phyloP scores from a whole-genome alignment of 2,797 vertebrate genomes.

The Eleutherodactylus coqui region DNA sequence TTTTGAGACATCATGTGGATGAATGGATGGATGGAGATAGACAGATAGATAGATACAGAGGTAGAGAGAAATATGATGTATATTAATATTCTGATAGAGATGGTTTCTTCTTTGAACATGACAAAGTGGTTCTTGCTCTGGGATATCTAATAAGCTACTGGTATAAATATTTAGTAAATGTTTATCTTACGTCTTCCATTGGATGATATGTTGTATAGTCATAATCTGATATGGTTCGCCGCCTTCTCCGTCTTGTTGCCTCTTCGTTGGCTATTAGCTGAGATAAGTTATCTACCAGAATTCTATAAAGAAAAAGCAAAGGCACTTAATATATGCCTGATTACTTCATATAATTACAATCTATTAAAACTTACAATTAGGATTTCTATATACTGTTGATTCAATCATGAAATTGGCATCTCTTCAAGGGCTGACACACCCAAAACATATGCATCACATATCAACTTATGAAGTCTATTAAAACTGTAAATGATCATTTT shows the following conservation, averaged over 20 bases:
- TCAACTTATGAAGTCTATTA: neutral
- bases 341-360: neutral
- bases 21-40: too few species aligned
- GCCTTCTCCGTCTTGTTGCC: neutral
- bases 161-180: neutral
- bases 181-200: conserved; percentile 70
- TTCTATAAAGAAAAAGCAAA: conserved; percentile 59
- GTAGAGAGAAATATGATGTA: too few species aligned
- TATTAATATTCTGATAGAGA: too few species aligned
- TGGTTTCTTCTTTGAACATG: neutral
- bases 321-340: neutral
- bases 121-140: neutral
- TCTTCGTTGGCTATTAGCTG: conserved; percentile 53
- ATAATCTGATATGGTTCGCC: conserved; percentile 61
- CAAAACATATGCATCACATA: neutral
- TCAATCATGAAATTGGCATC: neutral
- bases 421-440: neutral
- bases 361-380: neutral
- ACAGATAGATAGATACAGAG: too few species aligned
- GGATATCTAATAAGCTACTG: neutral
- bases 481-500: neutral
- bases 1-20: too few species aligned
- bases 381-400: neutral
- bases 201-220: conserved; percentile 68
- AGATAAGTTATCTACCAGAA: conserved; percentile 59